Evolutionary conservation across 2,113 vertebrate genomes (phyloP).

Genomic region (Scolopax mira): DNA sequence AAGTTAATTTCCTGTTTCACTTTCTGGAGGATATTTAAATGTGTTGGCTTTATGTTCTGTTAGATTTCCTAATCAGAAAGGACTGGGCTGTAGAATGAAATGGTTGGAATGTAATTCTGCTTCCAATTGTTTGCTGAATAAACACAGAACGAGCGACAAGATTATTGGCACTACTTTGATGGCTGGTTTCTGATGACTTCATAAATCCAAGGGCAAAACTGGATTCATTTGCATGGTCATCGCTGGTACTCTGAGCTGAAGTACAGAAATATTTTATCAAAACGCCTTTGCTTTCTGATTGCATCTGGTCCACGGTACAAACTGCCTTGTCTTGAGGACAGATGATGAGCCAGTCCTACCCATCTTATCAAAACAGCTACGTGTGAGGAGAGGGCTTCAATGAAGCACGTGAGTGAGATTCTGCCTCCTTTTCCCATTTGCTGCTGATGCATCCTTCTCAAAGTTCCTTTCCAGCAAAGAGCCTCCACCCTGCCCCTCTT

Average conservation of each 20-base stretch:
- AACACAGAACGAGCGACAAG: conserved; percentile 48
- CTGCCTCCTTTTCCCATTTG: not conserved
- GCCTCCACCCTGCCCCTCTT: conserved; percentile 30
- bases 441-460: not conserved
- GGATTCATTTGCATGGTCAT: not conserved
- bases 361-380: not conserved
- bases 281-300: not conserved
- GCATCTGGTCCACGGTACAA: not conserved
- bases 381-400: not conserved
- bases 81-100: conserved; percentile 30
- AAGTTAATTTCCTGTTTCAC: conserved; percentile 72
- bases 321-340: not conserved
- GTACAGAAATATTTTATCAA: not conserved
- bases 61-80: conserved; percentile 63
- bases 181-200: not conserved
- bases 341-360: not conserved
- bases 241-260: not conserved
- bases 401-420: not conserved
- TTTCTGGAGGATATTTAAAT: conserved; percentile 56
- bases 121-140: conserved; percentile 61
- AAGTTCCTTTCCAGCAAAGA: not conserved
- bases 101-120: conserved; percentile 55
- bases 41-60: conserved; percentile 37
- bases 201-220: conserved; percentile 16
- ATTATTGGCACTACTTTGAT: not conserved